These are phyloP conservation scores for Pachypanchax playfairii DNA, from an alignment of 2,113 vertebrate species.

Conservation along the genomic window DNA sequence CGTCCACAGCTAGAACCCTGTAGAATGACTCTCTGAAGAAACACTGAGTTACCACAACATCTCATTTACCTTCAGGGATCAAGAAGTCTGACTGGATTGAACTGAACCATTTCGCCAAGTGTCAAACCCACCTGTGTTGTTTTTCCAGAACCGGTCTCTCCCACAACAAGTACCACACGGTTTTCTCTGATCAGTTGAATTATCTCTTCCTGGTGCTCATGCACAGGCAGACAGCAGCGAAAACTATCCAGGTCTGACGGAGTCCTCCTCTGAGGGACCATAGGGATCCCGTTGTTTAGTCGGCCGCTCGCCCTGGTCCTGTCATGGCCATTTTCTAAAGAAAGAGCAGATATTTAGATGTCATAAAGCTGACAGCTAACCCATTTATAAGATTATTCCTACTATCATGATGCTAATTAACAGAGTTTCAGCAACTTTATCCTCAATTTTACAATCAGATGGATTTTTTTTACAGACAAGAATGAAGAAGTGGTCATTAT, in stretches of 20 bases:
- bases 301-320: conserved; percentile 84
- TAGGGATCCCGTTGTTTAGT: conserved; percentile 86
- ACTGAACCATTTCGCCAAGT: too few relatives aligned
- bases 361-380: background rate
- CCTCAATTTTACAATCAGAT: too few relatives aligned
- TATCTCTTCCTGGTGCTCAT: conserved; percentile 88
- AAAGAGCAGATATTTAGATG: background rate
- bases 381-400: too few relatives aligned
- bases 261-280: conserved; percentile 85
- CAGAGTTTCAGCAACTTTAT: too few relatives aligned
- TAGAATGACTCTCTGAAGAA: too few relatives aligned
- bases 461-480: too few relatives aligned
- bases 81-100: too few relatives aligned
- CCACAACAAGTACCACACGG: conserved; percentile 89
- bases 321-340: conserved; percentile 76
- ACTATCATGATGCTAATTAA: too few relatives aligned
- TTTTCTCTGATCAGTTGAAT: conserved; percentile 87
- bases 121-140: conserved; percentile 88
- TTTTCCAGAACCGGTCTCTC: conserved; percentile 97
- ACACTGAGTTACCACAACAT: too few relatives aligned
- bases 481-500: too few relatives aligned
- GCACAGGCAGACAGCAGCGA: conserved; percentile 86
- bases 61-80: too few relatives aligned
- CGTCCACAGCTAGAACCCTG: too few relatives aligned
- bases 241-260: conserved; percentile 89